phyloP scores from a whole-genome alignment of 1,140 invertebrate species.

The Drosophila oshimai region DNA sequence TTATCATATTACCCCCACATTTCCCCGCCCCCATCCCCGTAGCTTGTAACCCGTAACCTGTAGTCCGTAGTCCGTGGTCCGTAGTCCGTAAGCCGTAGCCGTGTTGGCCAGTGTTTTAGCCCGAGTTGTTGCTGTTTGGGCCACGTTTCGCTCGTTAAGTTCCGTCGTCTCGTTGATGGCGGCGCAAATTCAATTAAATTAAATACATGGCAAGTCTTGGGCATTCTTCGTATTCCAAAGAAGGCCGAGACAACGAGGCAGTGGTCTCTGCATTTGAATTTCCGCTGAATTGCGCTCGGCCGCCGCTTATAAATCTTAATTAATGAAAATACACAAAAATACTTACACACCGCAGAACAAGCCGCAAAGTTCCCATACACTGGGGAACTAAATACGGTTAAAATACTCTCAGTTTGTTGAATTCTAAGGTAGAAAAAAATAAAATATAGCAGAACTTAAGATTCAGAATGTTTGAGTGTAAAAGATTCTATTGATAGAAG shows the following conservation, averaged over 20 bases:
- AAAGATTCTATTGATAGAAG: too few relatives aligned
- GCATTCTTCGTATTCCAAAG: conserved; percentile 57
- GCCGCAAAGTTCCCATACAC: conserved; percentile 5
- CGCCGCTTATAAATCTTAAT: conserved; percentile 77
- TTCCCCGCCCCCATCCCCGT: background rate
- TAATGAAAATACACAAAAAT: conserved; percentile 68
- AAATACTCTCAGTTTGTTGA: background rate
- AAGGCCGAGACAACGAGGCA: background rate
- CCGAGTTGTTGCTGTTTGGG: conserved; percentile 4
- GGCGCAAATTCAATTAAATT: conserved; percentile 78
- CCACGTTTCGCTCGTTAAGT: conserved; percentile 67
- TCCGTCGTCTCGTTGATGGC: conserved; percentile 51
- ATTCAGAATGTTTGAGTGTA: too few relatives aligned
- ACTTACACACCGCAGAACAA: conserved; percentile 28
- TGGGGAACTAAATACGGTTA: conserved; percentile 6
- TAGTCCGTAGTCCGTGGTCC: too few relatives aligned
- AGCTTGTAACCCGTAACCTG: conserved; percentile 25
- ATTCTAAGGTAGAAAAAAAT: background rate
- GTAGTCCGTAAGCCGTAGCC: conserved; percentile 35
- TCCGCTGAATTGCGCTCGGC: conserved; percentile 66
- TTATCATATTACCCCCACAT: conserved; percentile 69
- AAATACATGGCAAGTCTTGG: conserved; percentile 66
- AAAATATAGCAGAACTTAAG: too few relatives aligned
- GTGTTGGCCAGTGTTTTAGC: conserved; percentile 35
- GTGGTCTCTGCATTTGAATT: conserved; percentile 69